Evolutionary conservation across 35 echinoderm and acorn worm species (phyloP), one percentile per base, ranked within the genome.

Genomic region (Ophiothrix spiculata): DNA sequence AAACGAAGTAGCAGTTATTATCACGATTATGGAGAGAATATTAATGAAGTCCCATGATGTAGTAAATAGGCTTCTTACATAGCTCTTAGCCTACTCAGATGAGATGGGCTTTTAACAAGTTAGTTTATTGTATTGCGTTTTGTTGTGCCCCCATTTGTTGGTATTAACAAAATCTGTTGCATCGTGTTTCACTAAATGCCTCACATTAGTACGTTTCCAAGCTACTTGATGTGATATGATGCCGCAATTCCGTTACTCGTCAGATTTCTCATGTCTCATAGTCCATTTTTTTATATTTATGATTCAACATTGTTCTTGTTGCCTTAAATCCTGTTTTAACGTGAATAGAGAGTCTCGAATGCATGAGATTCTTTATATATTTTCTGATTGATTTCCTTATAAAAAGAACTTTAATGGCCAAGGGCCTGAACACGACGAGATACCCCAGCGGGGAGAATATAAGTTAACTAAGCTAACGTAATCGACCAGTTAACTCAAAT

Each of bases 131-230:
- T 37, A 16, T n/a, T n/a, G n/a, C n/a, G n/a, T n/a, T n/a, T 42
- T 56, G 21, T 60, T 63, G 33, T 56, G 46, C 49, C 81, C 54
- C 19, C 81, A 60, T 84, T 84, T 56, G 42, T 84, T 35, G 81
- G 81, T 64, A 84, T 84, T 64, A 64, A 84, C 42, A 21, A 84
- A 23, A 84, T n/a, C n/a, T 60, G 81, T 64, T 36, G 81, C 81
- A 54, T 64, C 33, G 81, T 33, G 31, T 84, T 84, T 84, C 54
- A 33, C 81, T 25, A 84, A 84, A 84, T 84, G 81, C 81, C 81
- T 64, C 40, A 84, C 81, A 84, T 84, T 84, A 84, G 81, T 64
- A 60, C 81, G 81, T 60, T 84, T 84, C 69, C 81, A n/a, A 34
- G 63, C 32, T 84, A 60, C 81, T 84, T 84, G 40, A 69, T 56